A percentile compares a stretch with the other conserved stretches of the same genome.
Evolutionary conservation across 2,113 vertebrate genomes (phyloP).

Genomic region (Indicator maculatus): DNA sequence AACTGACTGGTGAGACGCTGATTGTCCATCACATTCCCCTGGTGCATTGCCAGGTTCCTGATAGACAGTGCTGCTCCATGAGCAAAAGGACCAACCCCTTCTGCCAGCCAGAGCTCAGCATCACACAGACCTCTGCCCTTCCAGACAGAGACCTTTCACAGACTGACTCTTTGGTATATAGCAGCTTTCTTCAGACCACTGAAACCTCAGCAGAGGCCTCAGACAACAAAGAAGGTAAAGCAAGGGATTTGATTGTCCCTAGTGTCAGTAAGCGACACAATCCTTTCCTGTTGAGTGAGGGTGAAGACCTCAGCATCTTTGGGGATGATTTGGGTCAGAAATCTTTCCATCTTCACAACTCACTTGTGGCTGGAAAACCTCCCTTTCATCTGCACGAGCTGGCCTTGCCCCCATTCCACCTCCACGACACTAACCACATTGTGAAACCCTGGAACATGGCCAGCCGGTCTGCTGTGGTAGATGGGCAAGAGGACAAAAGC

Average conservation of each 20-base stretch:
- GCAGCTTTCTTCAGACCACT: slow-evolving; percentile 85
- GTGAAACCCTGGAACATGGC: slow-evolving; percentile 75
- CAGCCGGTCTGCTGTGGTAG: slow-evolving; percentile 69
- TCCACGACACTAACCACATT: slow-evolving; percentile 74
- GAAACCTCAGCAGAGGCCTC: slow-evolving; percentile 63
- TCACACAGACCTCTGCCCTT: slow-evolving; percentile 82
- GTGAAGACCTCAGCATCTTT: slow-evolving; percentile 74
- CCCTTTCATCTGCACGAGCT: slow-evolving; percentile 85
- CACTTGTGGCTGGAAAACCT: slow-evolving; percentile 64
- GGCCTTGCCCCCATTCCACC: slow-evolving; percentile 78
- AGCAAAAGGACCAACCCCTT: slow-evolving; percentile 86
- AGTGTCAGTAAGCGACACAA: slow-evolving; percentile 79
- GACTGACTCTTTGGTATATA: slow-evolving; percentile 88
- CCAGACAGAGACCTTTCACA: slow-evolving; percentile 88
- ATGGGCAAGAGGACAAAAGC: slow-evolving; percentile 78
- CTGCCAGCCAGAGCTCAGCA: slow-evolving; percentile 84
- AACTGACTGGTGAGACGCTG: slow-evolving; percentile 92
- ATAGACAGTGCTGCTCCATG: slow-evolving; percentile 79
- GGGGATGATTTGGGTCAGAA: slow-evolving; percentile 70
- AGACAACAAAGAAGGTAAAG: slow-evolving; percentile 57
- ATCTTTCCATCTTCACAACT: slow-evolving; percentile 90
- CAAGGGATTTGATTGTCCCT: slow-evolving; percentile 65
- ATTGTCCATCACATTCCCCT: slow-evolving; percentile 98
- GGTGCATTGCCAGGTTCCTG: slow-evolving; percentile 94
- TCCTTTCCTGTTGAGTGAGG: slow-evolving; percentile 86